Percentiles rank a stretch among this genome's conserved stretches.
phyloP scores from a whole-genome alignment of 2,888 invertebrate genomes.

The Leptopilina syphax region DNA sequence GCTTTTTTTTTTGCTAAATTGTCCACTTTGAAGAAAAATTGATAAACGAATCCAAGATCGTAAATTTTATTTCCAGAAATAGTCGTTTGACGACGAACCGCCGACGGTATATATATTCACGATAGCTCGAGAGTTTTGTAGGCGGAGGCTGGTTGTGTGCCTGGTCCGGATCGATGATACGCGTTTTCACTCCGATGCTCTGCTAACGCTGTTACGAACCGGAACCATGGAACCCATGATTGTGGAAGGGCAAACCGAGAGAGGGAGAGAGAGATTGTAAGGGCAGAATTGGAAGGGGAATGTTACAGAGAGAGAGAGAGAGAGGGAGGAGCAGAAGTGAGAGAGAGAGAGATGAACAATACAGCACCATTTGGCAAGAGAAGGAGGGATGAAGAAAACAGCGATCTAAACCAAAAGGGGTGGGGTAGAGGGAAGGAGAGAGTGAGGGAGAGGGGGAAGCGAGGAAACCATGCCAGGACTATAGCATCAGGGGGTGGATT shows the following conservation, averaged over 20 bases:
- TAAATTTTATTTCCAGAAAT: constrained; percentile 26
- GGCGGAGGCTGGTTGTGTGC: constrained; percentile 56
- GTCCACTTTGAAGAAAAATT: constrained; percentile 25
- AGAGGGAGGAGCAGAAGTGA: constrained; percentile 41
- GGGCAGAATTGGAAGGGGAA: constrained; percentile 36
- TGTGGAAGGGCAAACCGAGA: constrained; percentile 37
- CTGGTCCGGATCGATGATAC: constrained; percentile 65
- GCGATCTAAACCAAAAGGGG: neutral
- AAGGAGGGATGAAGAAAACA: constrained; percentile 12
- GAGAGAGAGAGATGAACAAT: constrained; percentile 6
- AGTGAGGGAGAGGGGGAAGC: constrained; percentile 45
- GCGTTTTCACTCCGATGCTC: constrained; percentile 54
- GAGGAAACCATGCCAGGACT: constrained; percentile 55
- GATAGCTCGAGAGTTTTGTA: constrained; percentile 53
- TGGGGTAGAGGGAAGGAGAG: neutral
- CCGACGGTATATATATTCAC: constrained; percentile 11
- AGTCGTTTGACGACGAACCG: constrained; percentile 28
- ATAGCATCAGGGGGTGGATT: constrained; percentile 63
- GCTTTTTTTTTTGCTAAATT: neutral
- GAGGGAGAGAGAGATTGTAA: constrained; percentile 9
- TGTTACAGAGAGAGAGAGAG: constrained; percentile 19
- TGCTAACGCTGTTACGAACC: constrained; percentile 47
- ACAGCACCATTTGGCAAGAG: neutral
- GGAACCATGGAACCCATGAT: constrained; percentile 49
- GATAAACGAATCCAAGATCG: constrained; percentile 20